Conservation (phyloP, 1,140 invertebrate species). For the Stegodyphus mimosarum region DNA sequence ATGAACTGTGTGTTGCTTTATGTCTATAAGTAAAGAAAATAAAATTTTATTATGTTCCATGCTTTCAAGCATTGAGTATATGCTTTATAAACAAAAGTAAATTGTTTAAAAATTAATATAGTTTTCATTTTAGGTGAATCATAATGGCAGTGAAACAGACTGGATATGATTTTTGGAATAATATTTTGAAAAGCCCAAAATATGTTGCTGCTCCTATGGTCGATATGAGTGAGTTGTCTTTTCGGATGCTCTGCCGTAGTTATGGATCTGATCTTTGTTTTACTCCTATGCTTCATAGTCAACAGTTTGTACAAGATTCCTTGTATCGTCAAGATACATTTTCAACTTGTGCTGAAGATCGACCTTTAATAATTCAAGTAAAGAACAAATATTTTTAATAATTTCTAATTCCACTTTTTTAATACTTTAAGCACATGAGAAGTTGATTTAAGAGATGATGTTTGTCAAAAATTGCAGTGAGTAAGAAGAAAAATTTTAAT, state of each 20-base stretch:
- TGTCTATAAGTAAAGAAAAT: too few relatives aligned
- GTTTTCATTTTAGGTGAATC: background rate
- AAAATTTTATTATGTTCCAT: too few relatives aligned
- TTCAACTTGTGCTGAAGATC: constrained; percentile 81
- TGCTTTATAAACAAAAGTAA: background rate
- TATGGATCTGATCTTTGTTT: constrained; percentile 90
- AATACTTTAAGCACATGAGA: too few relatives aligned
- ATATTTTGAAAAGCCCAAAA: constrained; percentile 73
- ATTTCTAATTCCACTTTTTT: too few relatives aligned
- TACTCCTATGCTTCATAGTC: constrained; percentile 91
- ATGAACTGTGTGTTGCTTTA: too few relatives aligned
- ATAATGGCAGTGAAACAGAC: constrained; percentile 27
- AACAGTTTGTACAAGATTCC: constrained; percentile 86
- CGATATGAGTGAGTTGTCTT: constrained; percentile 94
- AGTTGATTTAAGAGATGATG: too few relatives aligned
- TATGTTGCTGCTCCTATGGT: constrained; percentile 96
- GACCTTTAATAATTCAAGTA: constrained; percentile 95
- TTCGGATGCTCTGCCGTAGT: constrained; percentile 84
- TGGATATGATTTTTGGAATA: constrained; percentile 69
- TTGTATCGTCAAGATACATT: constrained; percentile 88
- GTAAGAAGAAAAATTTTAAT: too few relatives aligned
- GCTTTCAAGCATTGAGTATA: too few relatives aligned
- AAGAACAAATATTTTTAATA: background rate
- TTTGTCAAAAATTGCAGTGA: too few relatives aligned
- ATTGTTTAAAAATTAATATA: background rate